A percentile compares a stretch with the other conserved stretches of the same genome.
These are phyloP conservation scores for Lates calcarifer DNA, from an alignment of 2,113 vertebrate genomes.

Conservation along the genomic window DNA sequence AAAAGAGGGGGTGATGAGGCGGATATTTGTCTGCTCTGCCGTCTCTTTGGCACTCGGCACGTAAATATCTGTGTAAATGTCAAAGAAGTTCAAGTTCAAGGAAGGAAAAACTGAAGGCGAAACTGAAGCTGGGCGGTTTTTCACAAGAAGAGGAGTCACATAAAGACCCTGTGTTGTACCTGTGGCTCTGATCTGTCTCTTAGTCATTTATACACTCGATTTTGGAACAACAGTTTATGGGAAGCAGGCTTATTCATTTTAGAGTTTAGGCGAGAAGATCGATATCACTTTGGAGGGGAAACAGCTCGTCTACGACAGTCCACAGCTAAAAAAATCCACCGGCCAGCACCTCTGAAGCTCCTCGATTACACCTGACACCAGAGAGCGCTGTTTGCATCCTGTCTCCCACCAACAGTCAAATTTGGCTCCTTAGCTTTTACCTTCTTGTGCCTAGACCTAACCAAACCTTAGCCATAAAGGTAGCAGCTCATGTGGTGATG, in stretches of 20 bases:
- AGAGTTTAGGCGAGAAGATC: background rate
- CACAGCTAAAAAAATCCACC: too few species aligned
- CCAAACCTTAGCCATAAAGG: too few species aligned
- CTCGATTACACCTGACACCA: too few species aligned
- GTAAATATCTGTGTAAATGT: conserved; percentile 57
- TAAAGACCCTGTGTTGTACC: background rate
- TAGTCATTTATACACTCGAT: background rate
- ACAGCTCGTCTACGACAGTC: too few species aligned
- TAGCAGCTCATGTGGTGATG: too few species aligned
- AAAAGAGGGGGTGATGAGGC: conserved; percentile 17
- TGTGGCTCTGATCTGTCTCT: conserved; percentile 24
- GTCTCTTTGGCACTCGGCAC: conserved; percentile 34
- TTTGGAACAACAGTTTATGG: background rate
- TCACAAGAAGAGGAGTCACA: background rate
- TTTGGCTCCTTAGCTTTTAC: too few species aligned
- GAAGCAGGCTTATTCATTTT: background rate
- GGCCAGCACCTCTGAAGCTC: too few species aligned
- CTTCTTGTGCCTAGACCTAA: too few species aligned
- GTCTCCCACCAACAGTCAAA: too few species aligned
- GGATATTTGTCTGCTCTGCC: conserved; percentile 28
- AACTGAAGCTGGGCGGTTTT: conserved; percentile 16
- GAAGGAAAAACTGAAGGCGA: conserved; percentile 24
- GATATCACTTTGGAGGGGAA: background rate
- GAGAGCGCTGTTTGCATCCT: too few species aligned
- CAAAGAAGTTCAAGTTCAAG: conserved; percentile 48